phyloP scores from a whole-genome alignment of 2,888 invertebrate genomes.

The Bombylius discolor region DNA sequence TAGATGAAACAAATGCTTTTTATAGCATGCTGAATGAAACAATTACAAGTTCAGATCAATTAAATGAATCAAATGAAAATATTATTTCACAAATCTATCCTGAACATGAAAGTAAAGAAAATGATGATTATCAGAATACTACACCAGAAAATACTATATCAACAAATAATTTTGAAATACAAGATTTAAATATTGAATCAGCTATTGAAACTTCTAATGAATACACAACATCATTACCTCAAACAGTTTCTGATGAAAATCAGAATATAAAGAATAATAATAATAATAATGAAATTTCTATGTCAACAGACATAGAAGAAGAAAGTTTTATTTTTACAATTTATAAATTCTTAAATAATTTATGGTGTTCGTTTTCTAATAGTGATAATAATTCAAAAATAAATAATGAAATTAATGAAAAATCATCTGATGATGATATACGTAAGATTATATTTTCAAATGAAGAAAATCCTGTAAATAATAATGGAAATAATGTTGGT shows the following conservation, averaged over 20 bases:
- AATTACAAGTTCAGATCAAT: too few species aligned
- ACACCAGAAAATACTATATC: neutral
- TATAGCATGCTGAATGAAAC: too few species aligned
- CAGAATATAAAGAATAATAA: neutral
- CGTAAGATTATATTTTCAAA: too few species aligned
- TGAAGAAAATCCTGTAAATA: neutral
- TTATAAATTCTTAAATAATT: conserved; percentile 29
- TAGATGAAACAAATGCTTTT: too few species aligned
- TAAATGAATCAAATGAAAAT: neutral
- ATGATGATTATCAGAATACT: neutral
- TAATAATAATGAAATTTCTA: neutral
- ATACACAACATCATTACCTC: neutral
- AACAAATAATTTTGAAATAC: too few species aligned
- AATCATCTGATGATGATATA: conserved; percentile 21
- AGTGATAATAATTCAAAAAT: neutral
- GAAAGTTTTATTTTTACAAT: neutral
- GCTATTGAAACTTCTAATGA: neutral
- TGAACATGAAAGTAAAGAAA: too few species aligned
- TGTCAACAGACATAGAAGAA: neutral
- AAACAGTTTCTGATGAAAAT: neutral
- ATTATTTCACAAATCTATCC: too few species aligned
- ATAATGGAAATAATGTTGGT: neutral
- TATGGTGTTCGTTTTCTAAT: conserved; percentile 18
- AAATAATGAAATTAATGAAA: conserved; percentile 16
- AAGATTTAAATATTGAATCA: too few species aligned